These are phyloP conservation scores for Crotalus helleri DNA, from an alignment of 2,113 vertebrate species.

Conservation along the genomic window DNA sequence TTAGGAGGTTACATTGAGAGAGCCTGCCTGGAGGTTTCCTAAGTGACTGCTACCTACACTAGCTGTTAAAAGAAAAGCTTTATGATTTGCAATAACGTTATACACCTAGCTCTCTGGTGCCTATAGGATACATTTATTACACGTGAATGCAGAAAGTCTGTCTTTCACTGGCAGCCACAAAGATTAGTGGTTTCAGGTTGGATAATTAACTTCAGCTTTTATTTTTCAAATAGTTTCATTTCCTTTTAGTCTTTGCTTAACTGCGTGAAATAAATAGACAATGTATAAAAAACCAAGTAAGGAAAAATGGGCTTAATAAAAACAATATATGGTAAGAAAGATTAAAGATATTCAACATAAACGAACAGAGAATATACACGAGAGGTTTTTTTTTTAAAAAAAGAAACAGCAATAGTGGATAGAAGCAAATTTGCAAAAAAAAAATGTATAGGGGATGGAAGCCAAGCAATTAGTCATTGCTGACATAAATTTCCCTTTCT, in stretches of 20 bases:
- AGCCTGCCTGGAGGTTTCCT: background rate
- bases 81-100: background rate
- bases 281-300: constrained; percentile 36
- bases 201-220: constrained; percentile 49
- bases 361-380: constrained; percentile 48
- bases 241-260: constrained; percentile 47
- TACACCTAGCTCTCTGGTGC: background rate
- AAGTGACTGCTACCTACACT: background rate
- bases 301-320: background rate
- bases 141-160: constrained; percentile 13
- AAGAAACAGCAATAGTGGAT: constrained; percentile 13
- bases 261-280: background rate
- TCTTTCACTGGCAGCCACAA: constrained; percentile 43
- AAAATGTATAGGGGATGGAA: constrained; percentile 59
- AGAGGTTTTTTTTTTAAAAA: constrained; percentile 39
- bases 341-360: constrained; percentile 60
- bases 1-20: background rate
- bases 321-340: constrained; percentile 53
- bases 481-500: constrained; percentile 69
- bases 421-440: constrained; percentile 13
- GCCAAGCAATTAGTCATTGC: constrained; percentile 71
- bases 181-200: constrained; percentile 45
- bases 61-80: background rate
- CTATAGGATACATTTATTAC: constrained; percentile 30
- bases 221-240: constrained; percentile 55